Evolutionary conservation across 2,888 invertebrate species (phyloP).

Genomic region (Thyatira batis): DNA sequence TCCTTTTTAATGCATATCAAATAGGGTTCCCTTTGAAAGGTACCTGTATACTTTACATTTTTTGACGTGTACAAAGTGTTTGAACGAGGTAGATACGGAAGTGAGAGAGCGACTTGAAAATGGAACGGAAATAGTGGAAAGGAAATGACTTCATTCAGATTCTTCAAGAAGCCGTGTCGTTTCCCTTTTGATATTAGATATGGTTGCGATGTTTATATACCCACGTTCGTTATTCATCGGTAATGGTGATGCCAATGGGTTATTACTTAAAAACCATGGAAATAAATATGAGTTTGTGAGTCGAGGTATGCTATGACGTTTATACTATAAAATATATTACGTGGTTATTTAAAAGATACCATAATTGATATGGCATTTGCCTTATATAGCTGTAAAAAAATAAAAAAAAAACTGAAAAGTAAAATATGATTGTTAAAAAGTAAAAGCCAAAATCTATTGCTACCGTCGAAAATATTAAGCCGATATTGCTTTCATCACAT

Average conservation of each 20-base stretch:
- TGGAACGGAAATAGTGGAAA: conserved; percentile 49
- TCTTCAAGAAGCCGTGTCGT: conserved; percentile 22
- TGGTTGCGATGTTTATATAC: background rate
- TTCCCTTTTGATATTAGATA: conserved; percentile 2
- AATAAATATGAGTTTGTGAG: no score
- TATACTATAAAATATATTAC: no score
- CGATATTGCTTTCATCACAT: background rate
- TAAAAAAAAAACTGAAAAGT: background rate
- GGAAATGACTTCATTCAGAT: conserved; percentile 50
- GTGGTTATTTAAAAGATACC: no score
- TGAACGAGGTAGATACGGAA: conserved; percentile 29
- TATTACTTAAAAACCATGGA: background rate
- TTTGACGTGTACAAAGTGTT: conserved; percentile 25
- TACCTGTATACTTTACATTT: conserved; percentile 16
- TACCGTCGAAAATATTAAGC: background rate
- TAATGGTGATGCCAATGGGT: background rate
- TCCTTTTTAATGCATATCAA: conserved; percentile 1
- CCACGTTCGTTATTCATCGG: background rate
- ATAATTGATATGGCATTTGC: no score
- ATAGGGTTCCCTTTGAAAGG: conserved; percentile 14
- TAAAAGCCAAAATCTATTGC: background rate
- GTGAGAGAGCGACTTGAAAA: conserved; percentile 38
- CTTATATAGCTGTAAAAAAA: no score
- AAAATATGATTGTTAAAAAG: background rate
- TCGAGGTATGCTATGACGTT: no score